Evolutionary conservation across 2,113 vertebrate species (phyloP).

Genomic region (Bubo blakistoni): DNA sequence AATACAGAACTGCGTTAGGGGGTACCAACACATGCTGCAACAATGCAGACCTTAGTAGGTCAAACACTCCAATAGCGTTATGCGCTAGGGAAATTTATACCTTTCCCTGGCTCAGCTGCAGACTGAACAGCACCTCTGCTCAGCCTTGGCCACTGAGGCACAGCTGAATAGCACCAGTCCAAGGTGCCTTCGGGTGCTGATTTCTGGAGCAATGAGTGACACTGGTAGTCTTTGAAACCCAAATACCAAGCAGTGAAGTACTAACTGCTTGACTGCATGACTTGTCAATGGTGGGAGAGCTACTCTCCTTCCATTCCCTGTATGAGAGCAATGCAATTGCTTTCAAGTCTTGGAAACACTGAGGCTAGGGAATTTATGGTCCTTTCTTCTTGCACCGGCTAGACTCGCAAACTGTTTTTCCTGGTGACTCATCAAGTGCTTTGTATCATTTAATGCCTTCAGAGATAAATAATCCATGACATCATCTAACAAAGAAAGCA

Average conservation of each 20-base stretch:
- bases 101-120: not conserved
- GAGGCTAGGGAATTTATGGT: not conserved
- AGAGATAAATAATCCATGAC: not conserved
- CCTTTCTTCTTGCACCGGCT: not conserved
- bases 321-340: not conserved
- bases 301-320: not conserved
- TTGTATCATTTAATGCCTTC: not conserved
- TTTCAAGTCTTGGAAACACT: not conserved
- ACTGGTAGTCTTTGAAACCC: not conserved
- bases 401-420: not conserved
- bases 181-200: not conserved
- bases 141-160: not conserved
- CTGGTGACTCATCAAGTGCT: not conserved
- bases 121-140: not conserved
- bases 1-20: not conserved
- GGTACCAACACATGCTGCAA: not conserved
- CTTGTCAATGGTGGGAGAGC: not conserved
- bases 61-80: too few species aligned
- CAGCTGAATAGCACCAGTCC: not conserved
- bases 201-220: not conserved
- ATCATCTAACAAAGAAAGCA: not conserved
- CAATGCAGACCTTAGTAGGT: not conserved
- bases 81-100: rapidly evolving
- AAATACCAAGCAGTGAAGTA: not conserved
- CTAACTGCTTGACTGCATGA: not conserved